Base-by-base conservation (phyloP, 2,113 vertebrate genomes). In the Sylvietta virens region DNA sequence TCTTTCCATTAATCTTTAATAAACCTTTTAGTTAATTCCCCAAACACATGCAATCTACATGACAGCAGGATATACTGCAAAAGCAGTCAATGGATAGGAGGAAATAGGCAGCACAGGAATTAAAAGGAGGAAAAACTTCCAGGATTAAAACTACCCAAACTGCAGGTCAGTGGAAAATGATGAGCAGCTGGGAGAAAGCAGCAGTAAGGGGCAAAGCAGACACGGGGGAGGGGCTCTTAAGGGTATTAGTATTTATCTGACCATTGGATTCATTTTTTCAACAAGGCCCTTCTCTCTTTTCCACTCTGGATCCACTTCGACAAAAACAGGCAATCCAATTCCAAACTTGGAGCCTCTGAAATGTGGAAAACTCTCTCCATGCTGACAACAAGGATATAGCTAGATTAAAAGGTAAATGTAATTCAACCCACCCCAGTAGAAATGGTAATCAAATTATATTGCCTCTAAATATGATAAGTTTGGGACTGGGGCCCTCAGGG, bases 351-450 rank as follows among this genome's bases (percentile, higher is more conserved):
- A 96, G 95, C 81, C 70, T 86, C 73, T 86, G 89, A 88, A 92
- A 97, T 7, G 77, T 78, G 39, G 61, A 70, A 77, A 95, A 90
- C 31, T 58, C 73, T 86, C 91, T 94, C 77, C 77, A 93, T 66
- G 81, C 83, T 96, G 69, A 96, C 66, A 97, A 76, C n/a, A 67
- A 96, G 64, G 62, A 95, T 94, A 82, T 1, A 91, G 90, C 85
- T 85, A 97, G 93, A 98, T 97, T 96, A 97, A 97, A 98, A 97
- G 84, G 95, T 70, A 98, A 98, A 98, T 97, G 89, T 80, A 97
- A 98, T 98, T 98, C 97, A 96, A 97, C 86, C 81, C 81, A 96
- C 86, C 64, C 88, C 84, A 95, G 97, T 86, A 98, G 92, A 96
- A 97, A 92, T 31, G 28, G 76, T 97, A 97, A 98, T 97, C 95